phyloP scores from a whole-genome alignment of 1,140 invertebrate genomes.

The Diorhabda sublineata region DNA sequence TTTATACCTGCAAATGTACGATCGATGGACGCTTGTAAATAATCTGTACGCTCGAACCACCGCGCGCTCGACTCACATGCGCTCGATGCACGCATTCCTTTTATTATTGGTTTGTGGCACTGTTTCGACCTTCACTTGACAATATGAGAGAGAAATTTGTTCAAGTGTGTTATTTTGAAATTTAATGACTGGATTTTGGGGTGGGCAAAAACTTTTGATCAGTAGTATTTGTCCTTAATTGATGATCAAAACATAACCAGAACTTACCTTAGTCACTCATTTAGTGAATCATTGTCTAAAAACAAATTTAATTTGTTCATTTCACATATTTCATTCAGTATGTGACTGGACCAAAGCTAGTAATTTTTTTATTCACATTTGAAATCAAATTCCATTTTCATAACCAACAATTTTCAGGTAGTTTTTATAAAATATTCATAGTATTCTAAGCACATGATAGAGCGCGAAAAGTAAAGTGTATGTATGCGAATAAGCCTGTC shows the following conservation, averaged over 20 bases:
- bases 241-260: background rate
- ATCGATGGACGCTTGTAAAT: too few relatives aligned
- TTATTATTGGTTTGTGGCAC: too few relatives aligned
- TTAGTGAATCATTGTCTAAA: too few relatives aligned
- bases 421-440: background rate
- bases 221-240: background rate
- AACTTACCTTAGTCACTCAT: background rate
- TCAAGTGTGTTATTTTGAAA: background rate
- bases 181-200: too few relatives aligned
- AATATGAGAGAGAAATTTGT: background rate
- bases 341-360: too few relatives aligned
- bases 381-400: background rate
- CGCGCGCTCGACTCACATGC: too few relatives aligned
- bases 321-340: too few relatives aligned
- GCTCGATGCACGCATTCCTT: too few relatives aligned
- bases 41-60: too few relatives aligned
- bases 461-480: slow-evolving; percentile 36
- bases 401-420: background rate
- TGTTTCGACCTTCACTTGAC: background rate
- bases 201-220: background rate
- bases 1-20: too few relatives aligned
- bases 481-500: slow-evolving; percentile 43
- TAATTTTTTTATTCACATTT: background rate
- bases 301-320: too few relatives aligned
- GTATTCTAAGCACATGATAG: slow-evolving; percentile 14